Percentiles rank a stretch among this genome's conserved stretches.
Evolutionary conservation across 2,113 vertebrate genomes (phyloP).

Genomic region (Mionectes macconnelli): DNA sequence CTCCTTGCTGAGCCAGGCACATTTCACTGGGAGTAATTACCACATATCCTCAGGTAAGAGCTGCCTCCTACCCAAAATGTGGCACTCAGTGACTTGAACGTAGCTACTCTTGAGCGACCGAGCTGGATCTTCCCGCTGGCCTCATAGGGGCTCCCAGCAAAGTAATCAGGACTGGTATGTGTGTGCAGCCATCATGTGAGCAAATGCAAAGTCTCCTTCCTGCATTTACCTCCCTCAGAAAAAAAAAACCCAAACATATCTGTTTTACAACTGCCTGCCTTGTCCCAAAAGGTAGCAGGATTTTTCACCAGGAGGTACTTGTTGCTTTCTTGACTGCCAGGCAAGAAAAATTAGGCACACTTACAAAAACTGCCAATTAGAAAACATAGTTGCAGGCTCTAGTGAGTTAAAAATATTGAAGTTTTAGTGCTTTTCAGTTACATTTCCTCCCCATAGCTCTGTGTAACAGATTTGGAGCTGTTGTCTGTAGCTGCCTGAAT

Average conservation of each 20-base stretch:
- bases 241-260: neutral
- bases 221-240: neutral
- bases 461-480: neutral
- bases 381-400: neutral
- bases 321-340: neutral
- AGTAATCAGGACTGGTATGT: neutral
- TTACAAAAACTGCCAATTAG: neutral
- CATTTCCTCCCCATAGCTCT: neutral
- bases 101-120: neutral
- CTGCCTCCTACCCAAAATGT: neutral
- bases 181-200: neutral
- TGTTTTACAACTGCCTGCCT: neutral
- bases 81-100: accelerated
- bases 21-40: slow-evolving; percentile 4
- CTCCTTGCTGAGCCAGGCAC: neutral
- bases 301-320: neutral
- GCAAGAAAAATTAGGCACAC: neutral
- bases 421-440: neutral
- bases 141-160: neutral
- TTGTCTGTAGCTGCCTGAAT: neutral
- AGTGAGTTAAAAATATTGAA: neutral
- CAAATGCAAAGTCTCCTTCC: neutral
- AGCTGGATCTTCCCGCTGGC: neutral
- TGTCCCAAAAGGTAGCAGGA: neutral
- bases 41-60: neutral